phyloP scores from a whole-genome alignment of 2,113 vertebrate species.

The Edolisoma coerulescens region DNA sequence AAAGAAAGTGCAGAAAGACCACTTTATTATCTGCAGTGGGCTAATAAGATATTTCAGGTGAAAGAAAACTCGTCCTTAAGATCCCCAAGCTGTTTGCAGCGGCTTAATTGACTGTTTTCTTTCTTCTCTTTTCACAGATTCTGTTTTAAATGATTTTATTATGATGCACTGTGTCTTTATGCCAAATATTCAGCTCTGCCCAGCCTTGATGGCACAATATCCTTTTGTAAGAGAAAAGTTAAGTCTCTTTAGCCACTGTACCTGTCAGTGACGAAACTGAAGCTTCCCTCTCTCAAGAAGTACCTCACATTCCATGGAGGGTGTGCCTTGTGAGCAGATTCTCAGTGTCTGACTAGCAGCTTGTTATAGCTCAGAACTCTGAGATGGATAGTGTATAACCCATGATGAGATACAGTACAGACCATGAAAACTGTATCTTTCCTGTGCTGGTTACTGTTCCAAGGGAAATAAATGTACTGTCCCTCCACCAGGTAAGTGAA shows the following conservation, averaged over 20 bases:
- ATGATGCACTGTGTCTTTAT: conserved; percentile 98
- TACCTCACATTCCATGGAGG: not conserved
- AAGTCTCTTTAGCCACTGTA: not conserved
- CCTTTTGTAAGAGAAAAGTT: conserved; percentile 75
- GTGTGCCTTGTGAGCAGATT: not conserved
- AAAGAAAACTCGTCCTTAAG: not conserved
- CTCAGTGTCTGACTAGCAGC: not conserved
- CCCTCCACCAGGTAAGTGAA: not conserved
- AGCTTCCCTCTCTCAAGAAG: not conserved
- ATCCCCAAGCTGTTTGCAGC: not conserved
- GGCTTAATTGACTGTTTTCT: conserved; percentile 20
- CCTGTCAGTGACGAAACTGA: not conserved
- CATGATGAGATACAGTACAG: not conserved
- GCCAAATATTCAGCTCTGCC: conserved; percentile 90
- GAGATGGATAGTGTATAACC: not conserved
- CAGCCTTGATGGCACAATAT: conserved; percentile 94
- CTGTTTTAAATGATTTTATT: conserved; percentile 90
- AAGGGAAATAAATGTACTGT: not conserved
- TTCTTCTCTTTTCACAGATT: conserved; percentile 76
- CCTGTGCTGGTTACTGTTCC: not conserved
- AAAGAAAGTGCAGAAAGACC: not conserved
- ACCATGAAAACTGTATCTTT: not conserved
- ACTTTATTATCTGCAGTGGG: not conserved
- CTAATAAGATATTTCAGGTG: not conserved
- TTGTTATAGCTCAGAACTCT: not conserved